These are phyloP conservation scores for Meteorus colon DNA, from an alignment of 2,888 invertebrate genomes.

Conservation along the genomic window DNA sequence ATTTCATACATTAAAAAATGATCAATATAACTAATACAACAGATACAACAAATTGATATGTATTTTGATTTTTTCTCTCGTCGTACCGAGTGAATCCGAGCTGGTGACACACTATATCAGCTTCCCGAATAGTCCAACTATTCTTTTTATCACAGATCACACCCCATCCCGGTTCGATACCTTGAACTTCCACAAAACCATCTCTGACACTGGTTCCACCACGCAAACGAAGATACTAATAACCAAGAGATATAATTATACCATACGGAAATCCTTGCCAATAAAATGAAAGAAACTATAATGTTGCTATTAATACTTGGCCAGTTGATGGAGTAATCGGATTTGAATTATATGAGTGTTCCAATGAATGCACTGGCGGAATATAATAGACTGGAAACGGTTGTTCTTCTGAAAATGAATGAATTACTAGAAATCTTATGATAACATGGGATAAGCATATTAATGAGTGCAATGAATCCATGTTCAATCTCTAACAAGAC, in stretches of 20 bases:
- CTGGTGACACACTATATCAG: slow-evolving; percentile 74
- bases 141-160: slow-evolving; percentile 74
- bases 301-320: slow-evolving; percentile 58
- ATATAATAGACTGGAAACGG: slow-evolving; percentile 66
- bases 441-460: neutral
- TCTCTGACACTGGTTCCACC: slow-evolving; percentile 72
- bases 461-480: neutral
- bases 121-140: slow-evolving; percentile 74
- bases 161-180: slow-evolving; percentile 73
- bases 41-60: neutral
- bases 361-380: slow-evolving; percentile 61
- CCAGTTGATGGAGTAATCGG: slow-evolving; percentile 64
- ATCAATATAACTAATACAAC: too few relatives aligned
- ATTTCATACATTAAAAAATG: neutral
- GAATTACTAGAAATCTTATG: neutral
- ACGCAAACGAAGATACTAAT: slow-evolving; percentile 71
- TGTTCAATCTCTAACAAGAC: neutral
- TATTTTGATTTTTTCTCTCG: slow-evolving; percentile 23
- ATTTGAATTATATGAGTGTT: slow-evolving; percentile 44
- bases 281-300: slow-evolving; percentile 11
- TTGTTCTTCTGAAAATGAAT: slow-evolving; percentile 59
- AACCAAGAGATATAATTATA: slow-evolving; percentile 27
- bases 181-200: slow-evolving; percentile 74
- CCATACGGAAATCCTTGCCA: neutral
- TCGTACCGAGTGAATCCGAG: slow-evolving; percentile 73